These are phyloP conservation scores for Gambelia wislizenii DNA, from an alignment of 2,797 vertebrate species.

Conservation along the genomic window DNA sequence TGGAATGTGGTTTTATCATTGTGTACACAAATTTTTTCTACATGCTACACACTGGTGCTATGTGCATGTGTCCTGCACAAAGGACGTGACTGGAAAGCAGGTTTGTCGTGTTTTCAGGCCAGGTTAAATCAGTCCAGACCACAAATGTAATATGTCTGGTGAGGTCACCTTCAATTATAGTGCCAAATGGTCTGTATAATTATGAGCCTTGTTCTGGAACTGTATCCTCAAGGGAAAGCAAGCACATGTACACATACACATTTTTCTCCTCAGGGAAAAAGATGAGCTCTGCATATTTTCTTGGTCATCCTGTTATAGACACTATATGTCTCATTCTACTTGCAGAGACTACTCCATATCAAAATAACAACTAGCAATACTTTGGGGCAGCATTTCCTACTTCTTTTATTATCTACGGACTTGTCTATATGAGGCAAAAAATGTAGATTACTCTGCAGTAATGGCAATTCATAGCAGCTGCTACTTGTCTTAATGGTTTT, in stretches of 20 bases:
- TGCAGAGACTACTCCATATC: not conserved
- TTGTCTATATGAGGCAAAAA: too few relatives aligned
- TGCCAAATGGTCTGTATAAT: conserved; percentile 43
- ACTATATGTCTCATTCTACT: not conserved
- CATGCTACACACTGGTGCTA: not conserved
- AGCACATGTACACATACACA: not conserved
- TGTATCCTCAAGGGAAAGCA: not conserved
- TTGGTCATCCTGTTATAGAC: not conserved
- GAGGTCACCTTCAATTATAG: conserved; percentile 67
- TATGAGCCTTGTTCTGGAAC: conserved; percentile 43
- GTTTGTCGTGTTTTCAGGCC: conserved; percentile 18
- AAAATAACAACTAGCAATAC: not conserved
- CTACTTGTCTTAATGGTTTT: too few relatives aligned
- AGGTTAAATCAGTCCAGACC: conserved; percentile 66
- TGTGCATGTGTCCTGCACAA: rapidly evolving
- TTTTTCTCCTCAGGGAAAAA: rapidly evolving
- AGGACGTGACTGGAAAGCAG: conserved; percentile 25
- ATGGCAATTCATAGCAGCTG: too few relatives aligned
- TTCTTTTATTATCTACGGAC: not conserved
- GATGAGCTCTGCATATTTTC: not conserved
- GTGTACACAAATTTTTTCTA: not conserved
- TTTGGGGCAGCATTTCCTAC: not conserved
- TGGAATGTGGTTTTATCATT: not conserved
- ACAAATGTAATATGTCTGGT: conserved; percentile 60
- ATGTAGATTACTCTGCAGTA: too few relatives aligned